A percentile compares a stretch with the other conserved stretches of the same genome.
Evolutionary conservation across 2,888 invertebrate species (phyloP).

Genomic region (Allygus modestus): DNA sequence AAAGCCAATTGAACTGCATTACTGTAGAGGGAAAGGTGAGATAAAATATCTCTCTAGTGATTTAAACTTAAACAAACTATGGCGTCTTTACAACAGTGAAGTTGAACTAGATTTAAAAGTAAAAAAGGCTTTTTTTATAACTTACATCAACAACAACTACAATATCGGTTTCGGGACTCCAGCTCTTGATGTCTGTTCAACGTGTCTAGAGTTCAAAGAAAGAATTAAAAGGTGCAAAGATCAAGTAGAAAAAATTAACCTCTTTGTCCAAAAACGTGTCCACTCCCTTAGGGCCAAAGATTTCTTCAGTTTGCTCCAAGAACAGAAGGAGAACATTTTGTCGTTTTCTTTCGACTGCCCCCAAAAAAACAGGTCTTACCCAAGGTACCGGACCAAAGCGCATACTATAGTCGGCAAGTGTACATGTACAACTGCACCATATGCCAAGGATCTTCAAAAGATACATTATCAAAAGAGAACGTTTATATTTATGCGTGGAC

Average conservation of each 20-base stretch:
- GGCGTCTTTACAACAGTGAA: conserved; percentile 49
- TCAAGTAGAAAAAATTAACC: conserved; percentile 53
- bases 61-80: conserved; percentile 42
- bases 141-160: not conserved
- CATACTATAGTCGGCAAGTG: no score
- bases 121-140: conserved; percentile 49
- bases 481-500: no score
- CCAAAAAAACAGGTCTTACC: no score
- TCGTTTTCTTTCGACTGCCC: no score
- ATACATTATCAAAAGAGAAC: no score
- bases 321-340: no score
- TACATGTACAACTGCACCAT: no score
- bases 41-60: conserved; percentile 33
- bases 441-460: no score
- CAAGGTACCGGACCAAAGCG: no score
- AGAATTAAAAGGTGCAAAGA: not conserved
- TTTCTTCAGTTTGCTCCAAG: no score
- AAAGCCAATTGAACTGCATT: conserved; percentile 13
- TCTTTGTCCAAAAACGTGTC: not conserved
- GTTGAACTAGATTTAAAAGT: not conserved
- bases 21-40: conserved; percentile 18
- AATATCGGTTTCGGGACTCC: conserved; percentile 36
- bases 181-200: conserved; percentile 35
- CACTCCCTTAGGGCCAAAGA: conserved; percentile 32
- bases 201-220: not conserved